Percentiles rank a stretch among this genome's conserved stretches.
phyloP scores from a whole-genome alignment of 2,888 invertebrate species.

The Drosophila mulleri region DNA sequence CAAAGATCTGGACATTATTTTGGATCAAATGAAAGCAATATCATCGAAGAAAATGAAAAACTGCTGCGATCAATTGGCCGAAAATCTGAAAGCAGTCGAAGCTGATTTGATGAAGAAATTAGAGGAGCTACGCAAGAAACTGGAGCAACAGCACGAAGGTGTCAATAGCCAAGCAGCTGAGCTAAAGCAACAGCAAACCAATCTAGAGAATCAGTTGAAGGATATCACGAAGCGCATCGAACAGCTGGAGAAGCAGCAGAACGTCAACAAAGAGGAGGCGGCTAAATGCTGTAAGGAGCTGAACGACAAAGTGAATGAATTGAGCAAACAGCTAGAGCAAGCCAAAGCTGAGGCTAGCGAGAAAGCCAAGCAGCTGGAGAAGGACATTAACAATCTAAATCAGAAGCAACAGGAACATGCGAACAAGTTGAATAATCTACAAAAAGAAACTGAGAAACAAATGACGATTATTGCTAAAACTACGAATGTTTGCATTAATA shows the following conservation, averaged over 20 bases:
- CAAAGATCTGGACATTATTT: slow-evolving; percentile 45
- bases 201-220: slow-evolving; percentile 5
- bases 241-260: slow-evolving; percentile 17
- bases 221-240: slow-evolving; percentile 5
- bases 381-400: slow-evolving; percentile 20
- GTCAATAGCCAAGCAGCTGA: not conserved
- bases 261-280: not conserved
- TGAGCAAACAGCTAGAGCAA: slow-evolving; percentile 10
- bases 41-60: slow-evolving; percentile 5
- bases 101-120: slow-evolving; percentile 9
- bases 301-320: not conserved
- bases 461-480: not conserved
- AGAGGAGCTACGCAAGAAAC: not conserved
- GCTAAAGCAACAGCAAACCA: slow-evolving; percentile 1
- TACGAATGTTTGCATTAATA: slow-evolving; percentile 15
- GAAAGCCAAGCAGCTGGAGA: not conserved
- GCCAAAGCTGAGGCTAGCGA: not conserved
- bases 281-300: slow-evolving; percentile 40
- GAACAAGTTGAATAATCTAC: not conserved
- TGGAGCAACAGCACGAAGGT: not conserved
- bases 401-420: slow-evolving; percentile 26
- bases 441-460: slow-evolving; percentile 3
- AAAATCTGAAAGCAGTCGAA: slow-evolving; percentile 23
- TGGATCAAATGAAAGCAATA: slow-evolving; percentile 21
- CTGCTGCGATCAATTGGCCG: slow-evolving; percentile 38